A percentile compares a stretch with the other conserved stretches of the same genome.
phyloP scores from a whole-genome alignment of 2,113 vertebrate species.

The Nibea albiflora region DNA sequence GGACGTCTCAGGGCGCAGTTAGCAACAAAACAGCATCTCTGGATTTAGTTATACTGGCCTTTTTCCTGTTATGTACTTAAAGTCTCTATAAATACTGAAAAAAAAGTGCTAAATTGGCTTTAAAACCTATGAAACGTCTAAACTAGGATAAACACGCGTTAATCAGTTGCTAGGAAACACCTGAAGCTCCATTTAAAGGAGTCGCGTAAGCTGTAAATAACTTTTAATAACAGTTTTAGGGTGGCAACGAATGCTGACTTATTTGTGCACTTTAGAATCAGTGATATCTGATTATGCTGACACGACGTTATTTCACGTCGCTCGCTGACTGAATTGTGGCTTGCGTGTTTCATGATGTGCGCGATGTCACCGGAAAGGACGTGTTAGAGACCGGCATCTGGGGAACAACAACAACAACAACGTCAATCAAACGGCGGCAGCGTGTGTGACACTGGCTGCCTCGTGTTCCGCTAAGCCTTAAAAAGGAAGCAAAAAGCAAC shows the following conservation, averaged over 20 bases:
- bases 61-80: background rate
- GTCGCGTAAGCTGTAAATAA: background rate
- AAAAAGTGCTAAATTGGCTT: background rate
- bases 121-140: background rate
- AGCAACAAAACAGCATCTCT: slow-evolving; percentile 9
- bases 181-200: background rate
- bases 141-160: background rate
- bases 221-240: background rate
- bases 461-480: no score
- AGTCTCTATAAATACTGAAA: slow-evolving; percentile 1
- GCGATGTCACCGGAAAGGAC: no score
- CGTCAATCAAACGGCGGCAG: no score
- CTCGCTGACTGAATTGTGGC: no score
- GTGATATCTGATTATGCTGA: background rate
- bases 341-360: no score
- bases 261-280: background rate
- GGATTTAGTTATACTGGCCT: slow-evolving; percentile 1
- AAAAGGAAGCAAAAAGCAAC: no score
- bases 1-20: slow-evolving; percentile 1
- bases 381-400: no score
- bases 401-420: no score
- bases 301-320: no score
- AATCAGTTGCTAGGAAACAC: background rate
- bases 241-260: background rate
- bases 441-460: no score